These are phyloP conservation scores for Iguana delicatissima DNA, from an alignment of 2,797 vertebrate species.

Conservation along the genomic window DNA sequence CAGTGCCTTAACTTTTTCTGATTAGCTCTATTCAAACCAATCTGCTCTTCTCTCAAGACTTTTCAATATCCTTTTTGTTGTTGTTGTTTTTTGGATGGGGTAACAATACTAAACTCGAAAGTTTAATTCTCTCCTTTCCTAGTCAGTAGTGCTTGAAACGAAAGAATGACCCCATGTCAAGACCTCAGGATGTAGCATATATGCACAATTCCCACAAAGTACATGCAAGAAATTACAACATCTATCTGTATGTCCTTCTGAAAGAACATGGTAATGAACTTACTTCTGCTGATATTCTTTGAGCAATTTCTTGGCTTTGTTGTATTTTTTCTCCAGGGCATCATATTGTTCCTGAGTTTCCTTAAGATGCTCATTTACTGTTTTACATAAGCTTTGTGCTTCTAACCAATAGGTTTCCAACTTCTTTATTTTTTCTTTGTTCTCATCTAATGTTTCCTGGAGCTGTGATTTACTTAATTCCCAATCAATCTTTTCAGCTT, in stretches of 20 bases:
- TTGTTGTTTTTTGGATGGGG: no score
- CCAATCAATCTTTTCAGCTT: slow-evolving; percentile 84
- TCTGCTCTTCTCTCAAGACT: no score
- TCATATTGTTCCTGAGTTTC: slow-evolving; percentile 91
- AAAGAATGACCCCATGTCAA: not conserved
- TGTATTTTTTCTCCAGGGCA: slow-evolving; percentile 92
- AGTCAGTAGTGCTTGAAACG: no score
- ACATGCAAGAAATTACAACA: not conserved
- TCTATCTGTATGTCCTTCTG: not conserved
- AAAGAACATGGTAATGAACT: slow-evolving; percentile 69
- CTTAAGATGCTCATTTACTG: slow-evolving; percentile 87
- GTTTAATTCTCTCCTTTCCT: no score
- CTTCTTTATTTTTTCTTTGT: slow-evolving; percentile 87
- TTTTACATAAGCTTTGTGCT: slow-evolving; percentile 91
- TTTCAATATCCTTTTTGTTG: no score
- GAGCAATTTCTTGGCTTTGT: slow-evolving; percentile 92
- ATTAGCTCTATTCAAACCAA: no score
- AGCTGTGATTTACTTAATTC: slow-evolving; percentile 84
- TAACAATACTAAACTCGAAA: no score
- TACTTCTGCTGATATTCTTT: slow-evolving; percentile 95
- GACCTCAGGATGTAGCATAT: not conserved
- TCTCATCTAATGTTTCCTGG: slow-evolving; percentile 87
- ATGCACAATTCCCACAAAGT: not conserved
- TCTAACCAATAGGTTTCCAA: slow-evolving; percentile 93
- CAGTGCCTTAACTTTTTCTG: no score